phyloP scores from a whole-genome alignment of 2,113 vertebrate species.

The Lepidothrix coronata region DNA sequence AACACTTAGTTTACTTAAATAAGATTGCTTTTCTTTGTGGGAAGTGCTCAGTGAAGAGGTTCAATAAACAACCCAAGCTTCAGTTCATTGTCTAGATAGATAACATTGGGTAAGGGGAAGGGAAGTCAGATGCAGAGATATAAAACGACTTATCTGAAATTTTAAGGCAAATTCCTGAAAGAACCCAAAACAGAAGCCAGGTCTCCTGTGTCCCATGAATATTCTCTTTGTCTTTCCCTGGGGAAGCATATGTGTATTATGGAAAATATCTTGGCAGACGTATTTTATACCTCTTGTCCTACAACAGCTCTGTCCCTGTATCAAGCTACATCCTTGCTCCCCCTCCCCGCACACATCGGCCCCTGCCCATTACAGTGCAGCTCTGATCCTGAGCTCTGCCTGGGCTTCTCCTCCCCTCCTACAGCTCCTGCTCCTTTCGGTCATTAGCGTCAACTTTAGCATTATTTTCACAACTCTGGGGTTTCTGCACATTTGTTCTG shows the following conservation, averaged over 20 bases:
- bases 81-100: not conserved
- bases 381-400: not conserved
- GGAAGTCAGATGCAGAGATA: not conserved
- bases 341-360: rapidly evolving
- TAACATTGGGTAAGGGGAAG: not conserved
- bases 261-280: not conserved
- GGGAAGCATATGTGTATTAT: not conserved
- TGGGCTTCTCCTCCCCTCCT: not conserved
- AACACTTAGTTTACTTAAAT: not conserved
- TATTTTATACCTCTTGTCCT: not conserved
- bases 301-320: not conserved
- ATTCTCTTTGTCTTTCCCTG: not conserved
- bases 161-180: not conserved
- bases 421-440: rapidly evolving
- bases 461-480: not conserved
- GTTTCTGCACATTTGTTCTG: not conserved
- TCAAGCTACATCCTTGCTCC: rapidly evolving
- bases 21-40: rapidly evolving
- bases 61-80: not conserved
- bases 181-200: not conserved
- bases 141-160: not conserved
- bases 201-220: not conserved
- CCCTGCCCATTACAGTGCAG: rapidly evolving
- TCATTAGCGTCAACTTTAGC: rapidly evolving
- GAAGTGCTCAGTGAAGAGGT: not conserved